A percentile compares a stretch with the other conserved stretches of the same genome.
phyloP scores from a whole-genome alignment of 2,797 vertebrate genomes.

The Acropternis orthonyx region DNA sequence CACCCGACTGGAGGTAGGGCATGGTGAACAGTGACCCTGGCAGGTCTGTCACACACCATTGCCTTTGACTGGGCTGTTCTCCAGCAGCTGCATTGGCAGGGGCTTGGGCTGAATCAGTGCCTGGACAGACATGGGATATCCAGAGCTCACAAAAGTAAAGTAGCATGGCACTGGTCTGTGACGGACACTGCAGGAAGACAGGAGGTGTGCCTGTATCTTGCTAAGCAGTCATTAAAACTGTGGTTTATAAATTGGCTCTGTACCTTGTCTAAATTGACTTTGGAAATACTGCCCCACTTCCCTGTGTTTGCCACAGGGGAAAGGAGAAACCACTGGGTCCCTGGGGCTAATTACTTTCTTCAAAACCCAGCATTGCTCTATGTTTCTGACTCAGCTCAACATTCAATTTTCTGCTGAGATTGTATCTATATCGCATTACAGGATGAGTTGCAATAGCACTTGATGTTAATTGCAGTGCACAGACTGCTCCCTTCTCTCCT shows the following conservation, averaged over 20 bases:
- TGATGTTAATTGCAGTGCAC: constrained; percentile 39
- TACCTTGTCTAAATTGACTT: background rate
- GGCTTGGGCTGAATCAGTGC: background rate
- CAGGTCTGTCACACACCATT: background rate
- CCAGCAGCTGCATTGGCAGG: background rate
- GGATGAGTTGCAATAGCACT: constrained; percentile 51
- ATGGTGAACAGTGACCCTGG: rapidly evolving
- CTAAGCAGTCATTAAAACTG: background rate
- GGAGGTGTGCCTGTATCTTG: background rate
- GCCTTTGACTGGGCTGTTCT: background rate
- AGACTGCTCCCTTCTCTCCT: constrained; percentile 53
- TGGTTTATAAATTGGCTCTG: background rate
- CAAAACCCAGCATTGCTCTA: constrained; percentile 7
- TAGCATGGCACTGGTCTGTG: background rate
- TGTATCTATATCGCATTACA: constrained; percentile 52
- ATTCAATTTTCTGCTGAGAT: constrained; percentile 53
- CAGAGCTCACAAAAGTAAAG: background rate
- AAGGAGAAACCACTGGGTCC: constrained; percentile 24
- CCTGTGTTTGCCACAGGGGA: background rate
- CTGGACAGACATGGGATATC: background rate
- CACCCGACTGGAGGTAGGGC: background rate
- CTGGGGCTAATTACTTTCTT: constrained; percentile 41
- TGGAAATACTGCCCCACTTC: constrained; percentile 6
- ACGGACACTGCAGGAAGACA: background rate
- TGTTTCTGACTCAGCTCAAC: constrained; percentile 42